These are phyloP conservation scores for Phasianus colchicus DNA, from an alignment of 2,113 vertebrate species.

Conservation along the genomic window DNA sequence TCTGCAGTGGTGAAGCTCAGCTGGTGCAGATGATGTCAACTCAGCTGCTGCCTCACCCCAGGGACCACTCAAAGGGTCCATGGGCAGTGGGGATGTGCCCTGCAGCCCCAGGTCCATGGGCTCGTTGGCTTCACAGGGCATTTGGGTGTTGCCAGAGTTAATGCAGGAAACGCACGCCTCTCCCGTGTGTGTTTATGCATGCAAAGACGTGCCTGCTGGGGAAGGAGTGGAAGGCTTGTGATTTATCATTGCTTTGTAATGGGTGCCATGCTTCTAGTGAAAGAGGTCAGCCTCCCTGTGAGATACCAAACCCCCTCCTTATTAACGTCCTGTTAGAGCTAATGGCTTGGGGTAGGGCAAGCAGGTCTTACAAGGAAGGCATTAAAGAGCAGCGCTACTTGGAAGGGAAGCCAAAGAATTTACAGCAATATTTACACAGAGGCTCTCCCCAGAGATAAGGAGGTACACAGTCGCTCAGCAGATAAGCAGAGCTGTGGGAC, in stretches of 20 bases:
- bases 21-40: neutral
- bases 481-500: slow-evolving; percentile 59
- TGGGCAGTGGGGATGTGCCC: neutral
- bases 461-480: slow-evolving; percentile 59
- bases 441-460: slow-evolving; percentile 68
- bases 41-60: neutral
- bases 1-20: neutral
- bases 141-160: slow-evolving; percentile 56
- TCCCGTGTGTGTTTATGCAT: slow-evolving; percentile 71
- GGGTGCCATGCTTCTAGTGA: slow-evolving; percentile 76
- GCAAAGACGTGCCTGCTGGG: slow-evolving; percentile 74
- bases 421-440: slow-evolving; percentile 70
- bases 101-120: neutral
- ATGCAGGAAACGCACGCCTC: neutral
- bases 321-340: slow-evolving; percentile 80
- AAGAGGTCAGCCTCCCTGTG: slow-evolving; percentile 75
- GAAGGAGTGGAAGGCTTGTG: slow-evolving; percentile 76
- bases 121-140: neutral
- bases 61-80: neutral
- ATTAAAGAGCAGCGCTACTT: slow-evolving; percentile 71
- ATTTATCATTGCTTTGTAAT: slow-evolving; percentile 81
- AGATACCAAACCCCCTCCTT: slow-evolving; percentile 80
- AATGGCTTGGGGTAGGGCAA: slow-evolving; percentile 80
- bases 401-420: slow-evolving; percentile 75
- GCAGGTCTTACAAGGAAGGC: slow-evolving; percentile 78